Base-by-base conservation (phyloP, 2,113 vertebrate species). In the Alethe diademata region DNA sequence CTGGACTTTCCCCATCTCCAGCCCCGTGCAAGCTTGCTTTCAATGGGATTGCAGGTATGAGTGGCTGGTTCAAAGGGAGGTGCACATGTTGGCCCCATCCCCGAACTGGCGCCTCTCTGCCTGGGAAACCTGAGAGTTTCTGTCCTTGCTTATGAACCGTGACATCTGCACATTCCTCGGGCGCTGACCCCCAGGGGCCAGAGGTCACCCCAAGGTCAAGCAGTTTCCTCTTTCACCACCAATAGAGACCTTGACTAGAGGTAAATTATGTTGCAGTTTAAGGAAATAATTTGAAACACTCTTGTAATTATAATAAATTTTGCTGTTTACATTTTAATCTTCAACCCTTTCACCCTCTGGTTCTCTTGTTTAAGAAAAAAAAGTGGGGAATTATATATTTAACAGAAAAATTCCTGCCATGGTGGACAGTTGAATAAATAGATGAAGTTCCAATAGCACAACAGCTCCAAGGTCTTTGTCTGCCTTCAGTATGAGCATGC, bases 141-240 rank as follows among this genome's bases (percentile, higher is more conserved):
- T 97, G 96, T 97, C 90, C 97, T 97, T 97, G 94, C 97, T 97
- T 98, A 98, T 98, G 98, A 98, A 98, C 97, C 97, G 97, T 98
- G 98, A 98, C 98, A 99, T 98, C 98, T 99, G 98, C 97, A 98
- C 98, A 98, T 98, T 98, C 98, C 97, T 97, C 96, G 97, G 97
- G 98, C 97, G 97, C 97, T 98, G 98, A 99, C 98, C 98, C 94
- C 96, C 50, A 78, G 86, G 95, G 98, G 98, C 98, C 98, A 98
- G 84, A 98, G 98, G 98, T 98, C 97, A 96, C 85, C 67, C 60
- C 96, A 94, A 97, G 97, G 97, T 98, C 96, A 98, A 98, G 95
- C 96, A 97, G 98, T 98, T 98, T 98, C 98, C 98, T 98, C 98
- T 98, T 98, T 98, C 96, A 98, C 96, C 97, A 97, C 97, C 97